Evolutionary conservation across 2,113 vertebrate genomes (phyloP).

Genomic region (Hyperoodon ampullatus): DNA sequence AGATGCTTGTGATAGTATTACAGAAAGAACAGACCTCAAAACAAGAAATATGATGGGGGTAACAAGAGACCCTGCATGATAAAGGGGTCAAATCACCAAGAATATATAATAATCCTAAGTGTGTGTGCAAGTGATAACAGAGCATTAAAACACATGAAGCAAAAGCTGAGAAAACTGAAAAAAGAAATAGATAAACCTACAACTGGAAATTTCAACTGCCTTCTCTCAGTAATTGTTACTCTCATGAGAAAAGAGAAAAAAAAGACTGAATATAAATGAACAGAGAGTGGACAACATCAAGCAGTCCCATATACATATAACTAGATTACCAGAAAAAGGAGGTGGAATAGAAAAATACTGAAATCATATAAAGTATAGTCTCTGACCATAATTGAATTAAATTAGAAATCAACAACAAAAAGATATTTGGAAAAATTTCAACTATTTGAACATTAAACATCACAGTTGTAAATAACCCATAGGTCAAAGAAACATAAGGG

Average conservation of each 20-base stretch:
- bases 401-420: neutral
- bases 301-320: neutral
- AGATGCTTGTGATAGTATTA: too few relatives aligned
- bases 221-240: neutral
- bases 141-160: neutral
- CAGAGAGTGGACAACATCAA: neutral
- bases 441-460: neutral
- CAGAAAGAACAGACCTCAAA: neutral
- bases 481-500: neutral
- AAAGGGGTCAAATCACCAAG: neutral
- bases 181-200: neutral
- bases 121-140: neutral
- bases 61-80: neutral
- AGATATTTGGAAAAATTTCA: neutral
- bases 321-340: neutral
- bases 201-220: neutral
- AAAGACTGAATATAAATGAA: neutral
- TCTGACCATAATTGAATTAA: neutral
- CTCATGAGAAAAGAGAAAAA: neutral
- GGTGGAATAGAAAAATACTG: neutral
- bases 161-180: neutral
- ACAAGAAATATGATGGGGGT: neutral
- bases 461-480: neutral
- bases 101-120: neutral
- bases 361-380: neutral